These are phyloP conservation scores for Beris chalybata DNA, from an alignment of 2,888 invertebrate species.

Conservation along the genomic window DNA sequence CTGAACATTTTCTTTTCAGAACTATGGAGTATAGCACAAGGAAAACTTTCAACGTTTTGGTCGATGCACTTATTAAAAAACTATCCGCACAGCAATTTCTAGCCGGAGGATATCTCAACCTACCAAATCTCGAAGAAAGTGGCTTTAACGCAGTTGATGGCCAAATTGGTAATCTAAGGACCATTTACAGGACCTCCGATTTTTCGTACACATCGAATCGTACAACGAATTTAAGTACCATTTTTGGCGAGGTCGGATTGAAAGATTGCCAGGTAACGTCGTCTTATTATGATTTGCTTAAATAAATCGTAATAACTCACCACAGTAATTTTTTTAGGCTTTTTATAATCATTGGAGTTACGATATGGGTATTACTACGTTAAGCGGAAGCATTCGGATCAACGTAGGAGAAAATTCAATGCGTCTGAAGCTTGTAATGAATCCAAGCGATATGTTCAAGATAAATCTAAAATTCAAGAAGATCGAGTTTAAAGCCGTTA, in stretches of 20 bases:
- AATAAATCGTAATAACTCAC: too few species aligned
- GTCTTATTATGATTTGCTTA: too few species aligned
- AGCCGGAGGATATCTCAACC: too few species aligned
- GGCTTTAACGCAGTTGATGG: neutral
- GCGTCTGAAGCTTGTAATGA: conserved; percentile 3
- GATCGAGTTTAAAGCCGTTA: neutral
- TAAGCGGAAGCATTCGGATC: neutral
- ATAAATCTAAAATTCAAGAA: neutral
- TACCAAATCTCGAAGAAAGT: too few species aligned
- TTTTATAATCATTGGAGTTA: too few species aligned
- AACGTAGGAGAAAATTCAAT: conserved; percentile 3
- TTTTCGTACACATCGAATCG: conserved; percentile 6
- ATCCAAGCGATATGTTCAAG: conserved; percentile 4
- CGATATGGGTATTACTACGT: too few species aligned
- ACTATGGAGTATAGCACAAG: too few species aligned
- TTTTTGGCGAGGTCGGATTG: conserved; percentile 20
- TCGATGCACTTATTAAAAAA: too few species aligned
- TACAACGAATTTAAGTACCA: conserved; percentile 3
- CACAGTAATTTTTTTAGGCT: too few species aligned
- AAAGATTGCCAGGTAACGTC: conserved; percentile 1
- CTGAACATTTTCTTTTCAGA: too few species aligned
- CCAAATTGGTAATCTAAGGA: conserved; percentile 10
- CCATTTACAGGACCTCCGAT: neutral
- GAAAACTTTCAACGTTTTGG: too few species aligned
- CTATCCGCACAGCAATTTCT: too few species aligned